Base-by-base conservation (phyloP, 2,888 invertebrate genomes). In the Trilocha varians region DNA sequence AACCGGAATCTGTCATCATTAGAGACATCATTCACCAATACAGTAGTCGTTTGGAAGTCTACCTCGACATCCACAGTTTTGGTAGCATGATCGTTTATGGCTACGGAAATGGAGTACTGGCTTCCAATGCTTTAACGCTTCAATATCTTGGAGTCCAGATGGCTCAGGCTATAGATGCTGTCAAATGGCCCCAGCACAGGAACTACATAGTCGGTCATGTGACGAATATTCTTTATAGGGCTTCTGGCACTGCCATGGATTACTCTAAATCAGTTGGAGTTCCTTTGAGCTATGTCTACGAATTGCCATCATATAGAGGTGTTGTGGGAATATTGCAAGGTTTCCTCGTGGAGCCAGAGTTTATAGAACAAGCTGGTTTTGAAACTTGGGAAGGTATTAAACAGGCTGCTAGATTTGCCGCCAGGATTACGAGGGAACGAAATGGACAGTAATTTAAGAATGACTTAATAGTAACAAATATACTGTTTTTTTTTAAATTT, bases 1-100 rank as follows among this genome's bases (percentile, higher is more conserved):
- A 92, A 64, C 84, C 87, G 0, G 93, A 93, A 70, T 88, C 87
- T 0, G 53, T 55, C 13, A 70, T 87, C 49, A 68, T 92, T 11
- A 73, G 88, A 1, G 80, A 89, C 49, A 86, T 90, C 48, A 68
- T 92, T 42, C 53, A 78, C 13, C 59, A 78, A 1, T 65, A 87
- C 16, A 68, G 73, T 2, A 59, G 67, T n/a, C 66, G 82, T 6
- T 72, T 90, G 11, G 87, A 89, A 49, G 77, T 91, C 36, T 94
- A 91, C 64, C 55, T 93, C 6, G 89, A 91, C 8, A 75, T 94
- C 37, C 94, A 95, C 67, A 90, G 93, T 13, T 93, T 88, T 58
- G 93, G 93, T 36, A 84, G 87, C 50, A 88, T 87, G 62, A 62
- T 91, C 17, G 49, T 74, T 1, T 76, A 63, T 37, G 72, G 74